Evolutionary conservation across 2,797 vertebrate genomes (phyloP), one percentile per base, ranked within the genome.

Genomic region (Thripadectes ignobilis): DNA sequence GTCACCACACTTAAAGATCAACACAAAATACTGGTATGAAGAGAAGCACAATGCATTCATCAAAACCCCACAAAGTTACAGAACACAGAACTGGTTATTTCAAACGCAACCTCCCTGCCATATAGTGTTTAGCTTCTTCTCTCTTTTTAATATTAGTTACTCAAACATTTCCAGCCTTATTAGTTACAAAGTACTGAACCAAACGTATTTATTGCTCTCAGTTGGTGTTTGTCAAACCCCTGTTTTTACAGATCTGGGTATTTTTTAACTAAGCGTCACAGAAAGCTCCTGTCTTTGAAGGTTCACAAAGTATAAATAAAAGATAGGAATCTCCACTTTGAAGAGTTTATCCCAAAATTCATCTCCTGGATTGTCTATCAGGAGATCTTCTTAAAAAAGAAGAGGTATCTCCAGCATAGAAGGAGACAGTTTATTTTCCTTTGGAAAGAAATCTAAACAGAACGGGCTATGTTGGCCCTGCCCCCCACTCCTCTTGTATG

Each of bases 381-480:
- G 78, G 39, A 92, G 52, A 66, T 74, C 61, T 27, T 93, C 85
- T 72, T 48, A 63, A 88, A 76, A 81, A 62, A 78, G 55, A 88
- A 29, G 21, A 88, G 32, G 41, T 74, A 69, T 66, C 61, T 76
- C 63, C 68, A 86, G 38, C 52, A 81, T 30, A 41, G 16, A 92
- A 95, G 66, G 36, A 88, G 57, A 66, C 38, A 65, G 58, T 89
- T 96, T 96, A 83, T 95, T 98, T 97, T 96, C 78, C 89, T 97
- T 84, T 83, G 77, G 72, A 96, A 92, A 92, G 76, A 94, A 97
- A 97, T 91, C 95, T 92, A 97, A 97, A 92, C 89, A 90, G 77
- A 80, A 85, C 2, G 5, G 75, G 49, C 79, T 92, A 24, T 32
- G 10, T 89, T 95, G 96, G 84, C 96, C 96, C 91, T 93, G 95